phyloP scores from a whole-genome alignment of 2,888 invertebrate genomes.

The Mythimna ferrago region DNA sequence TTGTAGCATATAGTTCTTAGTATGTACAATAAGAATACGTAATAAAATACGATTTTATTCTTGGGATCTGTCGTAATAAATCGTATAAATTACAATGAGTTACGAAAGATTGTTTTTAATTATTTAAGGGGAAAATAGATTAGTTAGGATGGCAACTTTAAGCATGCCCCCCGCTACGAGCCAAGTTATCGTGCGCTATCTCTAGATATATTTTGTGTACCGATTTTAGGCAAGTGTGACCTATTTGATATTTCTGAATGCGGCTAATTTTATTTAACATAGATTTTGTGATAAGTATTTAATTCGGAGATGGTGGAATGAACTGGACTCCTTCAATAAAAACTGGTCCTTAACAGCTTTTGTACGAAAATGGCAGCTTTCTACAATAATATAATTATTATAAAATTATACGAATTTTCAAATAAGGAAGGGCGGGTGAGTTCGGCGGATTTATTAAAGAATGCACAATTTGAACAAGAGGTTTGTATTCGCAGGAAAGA shows the following conservation, averaged over 20 bases:
- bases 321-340: neutral
- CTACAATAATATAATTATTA: neutral
- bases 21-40: too few relatives aligned
- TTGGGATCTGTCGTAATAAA: too few relatives aligned
- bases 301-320: neutral
- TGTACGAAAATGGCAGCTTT: neutral
- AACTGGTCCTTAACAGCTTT: neutral
- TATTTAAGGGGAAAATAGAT: too few relatives aligned
- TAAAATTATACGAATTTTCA: neutral
- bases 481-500: conserved; percentile 73
- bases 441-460: conserved; percentile 11
- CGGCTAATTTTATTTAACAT: neutral
- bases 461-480: conserved; percentile 28
- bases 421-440: conserved; percentile 21
- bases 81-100: too few relatives aligned
- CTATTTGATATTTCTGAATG: neutral
- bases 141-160: too few relatives aligned
- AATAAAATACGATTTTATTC: too few relatives aligned
- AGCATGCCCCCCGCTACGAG: too few relatives aligned
- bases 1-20: too few relatives aligned
- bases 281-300: neutral
- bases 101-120: too few relatives aligned
- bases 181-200: too few relatives aligned
- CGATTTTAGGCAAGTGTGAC: neutral
- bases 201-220: too few relatives aligned